These are phyloP conservation scores for Penaeus chinensis DNA, from an alignment of 1,140 invertebrate species.

Conservation along the genomic window DNA sequence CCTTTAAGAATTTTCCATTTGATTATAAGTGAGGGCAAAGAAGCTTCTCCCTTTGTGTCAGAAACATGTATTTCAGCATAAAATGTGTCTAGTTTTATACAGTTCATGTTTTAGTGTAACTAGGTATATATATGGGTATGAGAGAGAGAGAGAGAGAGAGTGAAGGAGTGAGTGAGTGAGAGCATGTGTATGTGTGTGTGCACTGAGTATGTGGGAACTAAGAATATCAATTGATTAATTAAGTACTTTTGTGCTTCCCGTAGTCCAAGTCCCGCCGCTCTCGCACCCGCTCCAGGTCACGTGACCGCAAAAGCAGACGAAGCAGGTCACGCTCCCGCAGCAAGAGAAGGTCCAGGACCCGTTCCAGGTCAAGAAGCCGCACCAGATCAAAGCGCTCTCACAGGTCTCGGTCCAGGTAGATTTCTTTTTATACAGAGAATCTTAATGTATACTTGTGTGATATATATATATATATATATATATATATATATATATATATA, in stretches of 20 bases:
- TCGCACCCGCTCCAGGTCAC: slow-evolving; percentile 60
- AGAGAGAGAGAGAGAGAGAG: no score
- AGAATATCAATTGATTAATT: neutral
- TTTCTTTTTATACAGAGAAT: neutral
- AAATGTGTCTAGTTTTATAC: no score
- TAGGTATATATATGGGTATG: no score
- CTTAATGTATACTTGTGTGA: no score
- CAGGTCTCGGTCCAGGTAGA: slow-evolving; percentile 46
- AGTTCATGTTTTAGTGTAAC: no score
- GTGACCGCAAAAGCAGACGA: slow-evolving; percentile 68
- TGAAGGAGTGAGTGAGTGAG: no score
- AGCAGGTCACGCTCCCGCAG: slow-evolving; percentile 71
- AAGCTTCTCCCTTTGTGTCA: neutral
- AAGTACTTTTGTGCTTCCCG: neutral
- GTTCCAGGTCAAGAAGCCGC: slow-evolving; percentile 65
- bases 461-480: no score
- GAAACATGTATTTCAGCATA: no score
- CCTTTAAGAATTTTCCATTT: neutral
- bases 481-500: no score
- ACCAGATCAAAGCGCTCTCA: slow-evolving; percentile 47
- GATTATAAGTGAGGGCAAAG: neutral
- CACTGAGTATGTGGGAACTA: no score
- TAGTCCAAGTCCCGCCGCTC: slow-evolving; percentile 29
- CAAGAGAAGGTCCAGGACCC: slow-evolving; percentile 68
- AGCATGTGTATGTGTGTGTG: no score